Evolutionary conservation across 2,888 invertebrate species (phyloP).

Genomic region (Periphyllus acericola): DNA sequence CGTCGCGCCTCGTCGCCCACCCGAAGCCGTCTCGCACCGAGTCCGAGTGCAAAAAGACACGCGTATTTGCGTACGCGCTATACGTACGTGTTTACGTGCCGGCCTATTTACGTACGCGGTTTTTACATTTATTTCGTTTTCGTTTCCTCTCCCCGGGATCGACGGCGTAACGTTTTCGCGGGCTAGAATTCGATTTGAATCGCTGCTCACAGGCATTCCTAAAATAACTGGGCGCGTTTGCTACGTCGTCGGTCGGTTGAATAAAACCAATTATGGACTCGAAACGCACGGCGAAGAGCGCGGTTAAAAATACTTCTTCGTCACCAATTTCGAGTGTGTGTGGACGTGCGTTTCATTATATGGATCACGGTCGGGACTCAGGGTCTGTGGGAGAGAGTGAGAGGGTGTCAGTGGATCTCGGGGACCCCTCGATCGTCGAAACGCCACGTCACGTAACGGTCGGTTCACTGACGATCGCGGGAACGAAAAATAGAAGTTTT

Average conservation of each 20-base stretch:
- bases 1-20: conserved; percentile 8
- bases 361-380: too few relatives aligned
- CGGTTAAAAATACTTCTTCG: too few relatives aligned
- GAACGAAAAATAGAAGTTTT: too few relatives aligned
- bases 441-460: too few relatives aligned
- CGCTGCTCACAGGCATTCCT: background rate
- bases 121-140: background rate
- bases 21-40: background rate
- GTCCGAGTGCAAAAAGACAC: conserved; percentile 39
- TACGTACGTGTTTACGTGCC: background rate
- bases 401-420: too few relatives aligned
- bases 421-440: too few relatives aligned
- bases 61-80: background rate
- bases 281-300: background rate
- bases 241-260: background rate
- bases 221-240: background rate
- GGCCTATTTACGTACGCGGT: background rate
- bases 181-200: background rate
- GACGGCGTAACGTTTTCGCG: background rate
- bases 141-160: background rate
- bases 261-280: background rate
- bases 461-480: too few relatives aligned
- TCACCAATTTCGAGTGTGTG: too few relatives aligned
- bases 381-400: too few relatives aligned
- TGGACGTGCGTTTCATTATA: too few relatives aligned